Evolutionary conservation across 2,888 invertebrate genomes (phyloP).

Genomic region (Apotomis capreana): DNA sequence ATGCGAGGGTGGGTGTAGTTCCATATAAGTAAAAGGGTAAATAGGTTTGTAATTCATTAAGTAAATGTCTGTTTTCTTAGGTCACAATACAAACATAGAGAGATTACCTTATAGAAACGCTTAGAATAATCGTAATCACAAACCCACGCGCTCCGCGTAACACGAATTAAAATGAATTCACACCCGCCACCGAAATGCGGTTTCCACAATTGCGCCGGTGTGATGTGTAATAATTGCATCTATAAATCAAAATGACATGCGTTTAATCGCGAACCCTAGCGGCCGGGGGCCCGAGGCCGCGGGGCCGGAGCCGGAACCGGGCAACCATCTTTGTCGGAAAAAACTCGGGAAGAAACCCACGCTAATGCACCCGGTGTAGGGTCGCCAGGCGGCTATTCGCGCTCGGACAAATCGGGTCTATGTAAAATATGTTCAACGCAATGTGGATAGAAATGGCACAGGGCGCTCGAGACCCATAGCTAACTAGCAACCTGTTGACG

Average conservation of each 20-base stretch:
- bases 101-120: not conserved
- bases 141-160: conserved; percentile 15
- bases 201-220: conserved; percentile 35
- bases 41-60: too few relatives aligned
- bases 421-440: not conserved
- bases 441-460: not conserved
- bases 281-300: conserved; percentile 1
- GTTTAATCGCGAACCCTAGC: conserved; percentile 42
- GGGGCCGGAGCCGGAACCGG: conserved; percentile 34
- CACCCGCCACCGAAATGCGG: conserved; percentile 31
- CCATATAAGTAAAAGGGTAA: too few relatives aligned
- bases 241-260: conserved; percentile 45
- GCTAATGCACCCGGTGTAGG: conserved; percentile 40
- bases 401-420: conserved; percentile 10
- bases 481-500: not conserved
- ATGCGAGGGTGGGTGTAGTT: too few relatives aligned
- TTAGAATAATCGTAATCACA: conserved; percentile 21
- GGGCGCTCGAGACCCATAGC: not conserved
- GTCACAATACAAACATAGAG: not conserved
- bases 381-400: conserved; percentile 28
- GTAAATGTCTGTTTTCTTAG: too few relatives aligned
- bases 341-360: conserved; percentile 38
- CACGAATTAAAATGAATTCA: conserved; percentile 27
- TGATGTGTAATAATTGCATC: conserved; percentile 44
- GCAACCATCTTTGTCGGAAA: conserved; percentile 41